Conservation (phyloP, 2,113 vertebrate species). For the Talpa occidentalis region DNA sequence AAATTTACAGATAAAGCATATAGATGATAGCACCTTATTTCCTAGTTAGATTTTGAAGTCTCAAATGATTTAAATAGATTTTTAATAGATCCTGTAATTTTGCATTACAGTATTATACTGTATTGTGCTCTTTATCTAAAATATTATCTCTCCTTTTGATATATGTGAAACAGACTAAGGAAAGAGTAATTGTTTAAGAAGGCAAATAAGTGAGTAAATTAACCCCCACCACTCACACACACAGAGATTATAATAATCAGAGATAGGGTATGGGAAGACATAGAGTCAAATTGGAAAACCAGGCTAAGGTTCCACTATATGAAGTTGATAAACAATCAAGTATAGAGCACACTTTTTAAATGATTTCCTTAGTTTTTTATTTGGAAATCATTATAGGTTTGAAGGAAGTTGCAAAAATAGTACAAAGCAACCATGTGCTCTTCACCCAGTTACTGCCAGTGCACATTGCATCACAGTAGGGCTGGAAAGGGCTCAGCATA, state of each 20-base stretch:
- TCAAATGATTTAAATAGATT: not conserved
- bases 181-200: slow-evolving; percentile 35
- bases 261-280: not conserved
- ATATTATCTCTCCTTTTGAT: not conserved
- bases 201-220: not conserved
- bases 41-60: not conserved
- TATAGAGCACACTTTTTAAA: not conserved
- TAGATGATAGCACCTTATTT: not conserved
- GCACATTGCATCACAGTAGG: not conserved
- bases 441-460: not conserved
- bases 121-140: not conserved
- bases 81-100: slow-evolving; percentile 21
- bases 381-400: slow-evolving; percentile 32
- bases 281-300: not conserved
- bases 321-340: not conserved
- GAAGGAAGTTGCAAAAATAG: not conserved
- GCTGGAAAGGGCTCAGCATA: not conserved
- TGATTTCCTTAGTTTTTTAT: not conserved
- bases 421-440: not conserved
- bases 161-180: not conserved
- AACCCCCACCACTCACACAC: no score
- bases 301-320: not conserved
- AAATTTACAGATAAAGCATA: not conserved
- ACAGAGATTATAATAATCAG: no score
- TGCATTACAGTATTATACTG: not conserved